A percentile compares a stretch with the other conserved stretches of the same genome.
These are phyloP conservation scores for Brachypteracias leptosomus DNA, from an alignment of 2,113 vertebrate species.

Conservation along the genomic window DNA sequence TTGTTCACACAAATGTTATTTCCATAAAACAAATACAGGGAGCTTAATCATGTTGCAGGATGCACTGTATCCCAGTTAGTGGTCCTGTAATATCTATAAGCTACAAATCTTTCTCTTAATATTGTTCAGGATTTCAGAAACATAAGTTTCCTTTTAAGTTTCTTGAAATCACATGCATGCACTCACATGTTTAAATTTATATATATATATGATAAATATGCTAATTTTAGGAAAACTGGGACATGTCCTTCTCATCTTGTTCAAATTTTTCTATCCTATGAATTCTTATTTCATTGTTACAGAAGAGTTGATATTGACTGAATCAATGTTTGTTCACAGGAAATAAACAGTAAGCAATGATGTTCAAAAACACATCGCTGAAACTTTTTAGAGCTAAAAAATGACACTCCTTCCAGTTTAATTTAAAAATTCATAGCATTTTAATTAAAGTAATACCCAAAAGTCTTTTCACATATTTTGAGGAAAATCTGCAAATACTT, in stretches of 20 bases:
- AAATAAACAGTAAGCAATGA: not conserved
- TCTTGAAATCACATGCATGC: not conserved
- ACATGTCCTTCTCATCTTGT: not conserved
- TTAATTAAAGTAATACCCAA: not conserved
- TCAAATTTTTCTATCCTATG: not conserved
- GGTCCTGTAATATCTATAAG: not conserved
- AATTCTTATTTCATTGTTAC: not conserved
- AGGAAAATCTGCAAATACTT: not conserved
- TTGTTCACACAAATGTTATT: not conserved
- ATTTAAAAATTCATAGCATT: not conserved
- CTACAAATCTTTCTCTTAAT: not conserved
- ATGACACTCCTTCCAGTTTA: not conserved
- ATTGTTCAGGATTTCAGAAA: not conserved
- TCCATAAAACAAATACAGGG: not conserved
- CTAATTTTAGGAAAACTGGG: not conserved
- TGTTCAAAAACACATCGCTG: not conserved
- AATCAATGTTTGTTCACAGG: not conserved
- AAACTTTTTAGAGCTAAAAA: not conserved
- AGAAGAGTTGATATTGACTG: not conserved
- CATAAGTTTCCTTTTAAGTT: not conserved
- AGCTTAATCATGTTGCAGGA: not conserved
- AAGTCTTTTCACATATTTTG: not conserved
- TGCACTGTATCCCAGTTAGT: not conserved
- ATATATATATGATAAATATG: not conserved
- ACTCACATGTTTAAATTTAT: not conserved